Base-by-base conservation (phyloP, 2,888 invertebrate genomes). In the Antitype chi region DNA sequence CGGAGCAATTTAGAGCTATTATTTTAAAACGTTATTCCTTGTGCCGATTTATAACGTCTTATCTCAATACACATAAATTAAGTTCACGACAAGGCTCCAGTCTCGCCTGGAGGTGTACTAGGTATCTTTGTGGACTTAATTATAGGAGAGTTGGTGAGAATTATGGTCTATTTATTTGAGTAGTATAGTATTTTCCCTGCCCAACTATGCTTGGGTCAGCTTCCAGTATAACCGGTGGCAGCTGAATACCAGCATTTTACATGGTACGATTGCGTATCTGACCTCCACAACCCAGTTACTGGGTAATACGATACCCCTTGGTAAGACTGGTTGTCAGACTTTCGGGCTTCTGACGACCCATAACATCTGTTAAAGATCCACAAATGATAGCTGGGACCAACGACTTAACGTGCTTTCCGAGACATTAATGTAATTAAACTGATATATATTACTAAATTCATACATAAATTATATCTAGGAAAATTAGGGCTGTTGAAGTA, bases 11-110 rank as follows among this genome's bases (percentile, higher is more conserved):
- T 89, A 89, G 88, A 90, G 91, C 88, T 90, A 92, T 93, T 91
- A 93, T 93, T 93, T 92, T 90, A 91, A 91, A 93, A 90, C 90
- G 89, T 90, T 93, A 92, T 91, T 92, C 88, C 90, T 90, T 88
- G 85, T 87, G 89, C 92, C 91, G 93, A 92, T 93, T 92, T 92
- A 93, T 92, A 88, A 92, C 89, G 84, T 81, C 89, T 93, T 93
- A 93, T 93, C 93, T 92, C 77, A 86, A 83, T 87, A 88, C 85
- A 88, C 90, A 92, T 93, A 91, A 93, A 93, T 93, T 93, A 88
- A 86, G 87, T 79, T 76, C 78, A 73, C 55, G 87, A 86, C 88
- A 87, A 85, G 87, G 85, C 66, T 77, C 76, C 72, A 70, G 81
- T 86, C 86, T 84, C 82, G 85, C 89, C 89, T 90, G 84, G 80